Evolutionary conservation across 2,888 invertebrate species (phyloP), one percentile per base, ranked within the genome.

Genomic region (Ametastegia equiseti): DNA sequence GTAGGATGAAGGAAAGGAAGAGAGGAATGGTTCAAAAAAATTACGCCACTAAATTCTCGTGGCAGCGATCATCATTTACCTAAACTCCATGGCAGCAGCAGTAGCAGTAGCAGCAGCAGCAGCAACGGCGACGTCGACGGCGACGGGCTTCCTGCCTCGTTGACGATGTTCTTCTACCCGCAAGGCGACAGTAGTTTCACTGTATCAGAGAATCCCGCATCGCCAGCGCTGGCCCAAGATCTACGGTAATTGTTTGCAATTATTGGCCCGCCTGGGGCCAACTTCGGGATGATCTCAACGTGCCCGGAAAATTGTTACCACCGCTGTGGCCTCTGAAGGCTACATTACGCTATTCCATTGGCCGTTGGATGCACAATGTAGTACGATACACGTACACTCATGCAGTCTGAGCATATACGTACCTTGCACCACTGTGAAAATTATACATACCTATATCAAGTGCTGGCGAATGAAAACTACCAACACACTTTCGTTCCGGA

Each of bases 11-110:
- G 82, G 80, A 42, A 82, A 67, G 63, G 42, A 33, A 81, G 80
- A 57, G 33, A 33, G 36, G 30, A 83, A 84, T 81, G 81, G 80
- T 86, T 84, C 85, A 88, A 90, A 90, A n/a, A 90, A 90, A 90
- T 90, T 87, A 85, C 87, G 82, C 85, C 88, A 88, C 85, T 89
- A 89, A 89, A 90, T 90, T 90, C 86, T 83, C 87, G 82, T 87
- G 87, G 89, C 89, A 88, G 88, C 85, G 85, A 86, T 87, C 86
- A 90, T 89, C 88, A 89, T 89, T 90, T 89, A 89, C 88, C 86
- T 89, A 88, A 89, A 87, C 88, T 85, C 87, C 85, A n/a, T n/a
- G n/a, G n/a, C n/a, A n/a, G n/a, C n/a, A n/a, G n/a, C n/a, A n/a
- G n/a, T n/a, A 81, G 83, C 85, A 82, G 45, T 13, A 39, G 67